Evolutionary conservation across 2,797 vertebrate genomes (phyloP).

Genomic region (Gastrophryne carolinensis): DNA sequence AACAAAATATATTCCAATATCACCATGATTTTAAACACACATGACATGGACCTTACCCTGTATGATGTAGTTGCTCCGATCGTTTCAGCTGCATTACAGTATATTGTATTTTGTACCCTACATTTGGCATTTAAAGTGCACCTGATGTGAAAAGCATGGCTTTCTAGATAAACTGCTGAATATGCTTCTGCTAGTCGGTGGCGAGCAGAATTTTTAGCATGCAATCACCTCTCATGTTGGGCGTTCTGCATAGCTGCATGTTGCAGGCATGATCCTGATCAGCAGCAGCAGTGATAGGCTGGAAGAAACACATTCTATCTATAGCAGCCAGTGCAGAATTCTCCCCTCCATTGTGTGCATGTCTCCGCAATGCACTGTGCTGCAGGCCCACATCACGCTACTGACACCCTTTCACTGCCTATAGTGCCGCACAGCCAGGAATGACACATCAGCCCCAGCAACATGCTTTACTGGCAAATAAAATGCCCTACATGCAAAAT

Average conservation of each 20-base stretch:
- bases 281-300: constrained; percentile 1
- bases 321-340: constrained; percentile 11
- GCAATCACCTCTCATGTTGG: constrained; percentile 20
- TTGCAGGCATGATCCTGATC: not conserved
- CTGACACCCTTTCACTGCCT: constrained; percentile 28
- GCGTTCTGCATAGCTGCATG: constrained; percentile 23
- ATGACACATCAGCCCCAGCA: not conserved
- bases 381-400: constrained; percentile 22
- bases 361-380: constrained; percentile 23
- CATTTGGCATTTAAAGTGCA: not conserved
- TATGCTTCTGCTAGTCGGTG: not conserved
- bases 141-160: not conserved
- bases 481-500: not conserved
- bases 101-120: not conserved
- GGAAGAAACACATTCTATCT: constrained; percentile 15
- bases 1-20: no score
- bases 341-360: constrained; percentile 34
- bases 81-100: not conserved
- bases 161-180: not conserved
- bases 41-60: not conserved
- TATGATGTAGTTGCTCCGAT: not conserved
- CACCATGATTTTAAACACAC: no score
- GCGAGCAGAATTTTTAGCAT: not conserved
- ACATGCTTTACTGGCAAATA: not conserved
- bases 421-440: not conserved